These are phyloP conservation scores for Natator depressus DNA, from an alignment of 2,113 vertebrate genomes.

Conservation along the genomic window DNA sequence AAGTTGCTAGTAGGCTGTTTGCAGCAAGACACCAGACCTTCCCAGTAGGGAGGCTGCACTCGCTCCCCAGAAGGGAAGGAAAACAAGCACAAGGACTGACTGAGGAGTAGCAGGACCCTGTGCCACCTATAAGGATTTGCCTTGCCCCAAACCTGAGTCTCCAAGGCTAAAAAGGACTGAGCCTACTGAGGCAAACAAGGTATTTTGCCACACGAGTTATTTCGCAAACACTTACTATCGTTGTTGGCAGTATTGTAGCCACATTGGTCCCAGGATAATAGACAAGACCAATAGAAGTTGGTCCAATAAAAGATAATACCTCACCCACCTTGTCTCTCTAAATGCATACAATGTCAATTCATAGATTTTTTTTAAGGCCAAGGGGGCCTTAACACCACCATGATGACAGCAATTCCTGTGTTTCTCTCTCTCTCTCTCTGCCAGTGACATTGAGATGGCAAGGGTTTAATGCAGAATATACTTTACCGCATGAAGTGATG, in stretches of 20 bases:
- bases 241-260: background rate
- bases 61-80: too few relatives aligned
- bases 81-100: too few relatives aligned
- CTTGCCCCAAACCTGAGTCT: too few relatives aligned
- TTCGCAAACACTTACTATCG: background rate
- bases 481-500: background rate
- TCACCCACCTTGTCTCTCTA: background rate
- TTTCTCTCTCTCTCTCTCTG: background rate
- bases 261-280: background rate
- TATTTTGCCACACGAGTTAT: background rate
- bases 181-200: too few relatives aligned
- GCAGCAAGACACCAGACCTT: too few relatives aligned
- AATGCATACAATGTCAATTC: background rate
- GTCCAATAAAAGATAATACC: background rate
- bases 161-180: too few relatives aligned
- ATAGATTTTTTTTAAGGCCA: background rate
- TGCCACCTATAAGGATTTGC: too few relatives aligned
- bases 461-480: slow-evolving; percentile 27
- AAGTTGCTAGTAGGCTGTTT: too few relatives aligned
- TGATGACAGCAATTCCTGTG: background rate
- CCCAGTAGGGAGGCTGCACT: too few relatives aligned
- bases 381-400: background rate
- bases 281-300: background rate
- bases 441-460: background rate
- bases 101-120: too few relatives aligned